Evolutionary conservation across 1,140 invertebrate genomes (phyloP).

Genomic region (Maniola jurtina): DNA sequence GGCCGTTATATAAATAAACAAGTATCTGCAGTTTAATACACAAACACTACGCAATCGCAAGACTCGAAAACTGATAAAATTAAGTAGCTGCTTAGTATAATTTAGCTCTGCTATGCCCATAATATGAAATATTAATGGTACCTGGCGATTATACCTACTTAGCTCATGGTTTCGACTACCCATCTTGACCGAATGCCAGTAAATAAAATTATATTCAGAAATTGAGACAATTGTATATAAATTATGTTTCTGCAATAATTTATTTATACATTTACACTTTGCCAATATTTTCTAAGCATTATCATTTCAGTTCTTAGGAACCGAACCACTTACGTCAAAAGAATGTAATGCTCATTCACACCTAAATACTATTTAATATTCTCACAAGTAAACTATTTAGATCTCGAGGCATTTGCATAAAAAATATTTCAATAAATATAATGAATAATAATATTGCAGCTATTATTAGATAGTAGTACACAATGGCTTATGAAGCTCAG

Average conservation of each 20-base stretch:
- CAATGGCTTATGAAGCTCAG: conserved; percentile 11
- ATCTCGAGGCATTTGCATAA: conserved; percentile 22
- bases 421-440: conserved; percentile 17
- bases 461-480: conserved; percentile 1
- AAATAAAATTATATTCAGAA: conserved; percentile 34
- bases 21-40: too few relatives aligned
- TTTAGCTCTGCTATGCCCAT: too few relatives aligned
- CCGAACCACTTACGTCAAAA: conserved; percentile 47
- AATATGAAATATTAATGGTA: conserved; percentile 5
- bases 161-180: background rate
- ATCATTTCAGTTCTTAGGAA: conserved; percentile 55
- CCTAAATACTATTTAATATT: conserved; percentile 36
- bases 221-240: conserved; percentile 50
- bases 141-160: background rate
- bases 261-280: conserved; percentile 71
- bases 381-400: conserved; percentile 28
- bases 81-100: too few relatives aligned
- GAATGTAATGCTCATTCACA: conserved; percentile 26
- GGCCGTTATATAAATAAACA: too few relatives aligned
- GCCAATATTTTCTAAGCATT: conserved; percentile 59
- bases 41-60: too few relatives aligned
- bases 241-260: conserved; percentile 58
- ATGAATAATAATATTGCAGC: conserved; percentile 12
- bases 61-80: too few relatives aligned
- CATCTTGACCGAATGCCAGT: background rate